phyloP scores from a whole-genome alignment of 2,113 vertebrate genomes.

The Genyomyrus donnyi region DNA sequence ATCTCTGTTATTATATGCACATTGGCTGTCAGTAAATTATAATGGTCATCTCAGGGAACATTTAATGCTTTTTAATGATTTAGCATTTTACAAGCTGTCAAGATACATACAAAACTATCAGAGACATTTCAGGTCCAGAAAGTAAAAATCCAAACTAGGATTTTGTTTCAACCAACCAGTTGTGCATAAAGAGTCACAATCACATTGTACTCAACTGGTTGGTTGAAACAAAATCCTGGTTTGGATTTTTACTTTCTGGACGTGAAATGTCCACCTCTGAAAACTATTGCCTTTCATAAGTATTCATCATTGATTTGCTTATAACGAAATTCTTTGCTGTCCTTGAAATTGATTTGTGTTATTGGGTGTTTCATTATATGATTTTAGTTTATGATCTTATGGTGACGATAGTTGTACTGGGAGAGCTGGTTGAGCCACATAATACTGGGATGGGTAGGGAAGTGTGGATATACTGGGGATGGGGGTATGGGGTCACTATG shows the following conservation, averaged over 20 bases:
- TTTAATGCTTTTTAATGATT: background rate
- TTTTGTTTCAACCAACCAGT: too few species aligned
- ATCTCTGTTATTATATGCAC: conserved; percentile 11
- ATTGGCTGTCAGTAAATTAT: background rate
- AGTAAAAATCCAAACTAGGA: too few species aligned
- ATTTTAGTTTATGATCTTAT: background rate
- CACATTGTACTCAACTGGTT: too few species aligned
- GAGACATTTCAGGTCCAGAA: too few species aligned
- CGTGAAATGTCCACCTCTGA: too few species aligned
- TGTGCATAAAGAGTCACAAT: too few species aligned
- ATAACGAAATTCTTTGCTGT: background rate
- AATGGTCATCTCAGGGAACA: background rate
- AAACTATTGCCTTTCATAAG: background rate
- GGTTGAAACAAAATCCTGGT: too few species aligned
- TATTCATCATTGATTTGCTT: background rate
- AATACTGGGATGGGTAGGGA: background rate
- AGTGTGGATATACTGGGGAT: background rate
- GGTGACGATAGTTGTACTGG: background rate
- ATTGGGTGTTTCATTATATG: background rate
- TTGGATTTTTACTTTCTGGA: too few species aligned
- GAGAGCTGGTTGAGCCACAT: background rate
- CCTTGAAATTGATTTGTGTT: background rate
- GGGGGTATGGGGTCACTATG: background rate
- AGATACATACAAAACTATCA: background rate
- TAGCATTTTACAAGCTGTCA: background rate